A percentile compares a stretch with the other conserved stretches of the same genome.
Conservation (phyloP, 2,113 vertebrate species). For the Tretioscincus oriximinensis region DNA sequence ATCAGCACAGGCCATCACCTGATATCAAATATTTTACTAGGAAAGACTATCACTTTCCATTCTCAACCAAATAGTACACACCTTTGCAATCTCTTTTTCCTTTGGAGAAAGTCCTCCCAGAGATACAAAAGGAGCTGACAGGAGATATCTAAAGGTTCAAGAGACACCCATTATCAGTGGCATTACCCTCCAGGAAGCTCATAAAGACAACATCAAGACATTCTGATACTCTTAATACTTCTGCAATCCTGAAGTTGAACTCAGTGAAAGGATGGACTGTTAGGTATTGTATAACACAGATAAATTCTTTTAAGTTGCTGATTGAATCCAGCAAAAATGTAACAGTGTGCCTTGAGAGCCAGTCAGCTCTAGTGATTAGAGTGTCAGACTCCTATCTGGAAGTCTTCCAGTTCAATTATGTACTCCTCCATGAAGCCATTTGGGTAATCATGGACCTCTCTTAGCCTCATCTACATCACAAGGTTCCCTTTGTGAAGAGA, state of each 20-base stretch:
- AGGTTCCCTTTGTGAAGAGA: too few species aligned
- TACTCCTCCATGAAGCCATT: too few species aligned
- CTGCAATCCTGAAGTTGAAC: not conserved
- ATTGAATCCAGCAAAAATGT: not conserved
- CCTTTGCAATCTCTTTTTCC: not conserved
- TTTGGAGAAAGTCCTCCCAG: slow-evolving; percentile 1
- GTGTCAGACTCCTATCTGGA: too few species aligned
- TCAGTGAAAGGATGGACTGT: not conserved
- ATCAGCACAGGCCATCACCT: not conserved
- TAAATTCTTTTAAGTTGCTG: not conserved
- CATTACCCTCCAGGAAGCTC: not conserved
- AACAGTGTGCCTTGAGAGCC: not conserved
- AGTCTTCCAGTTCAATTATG: too few species aligned
- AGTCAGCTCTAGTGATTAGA: not conserved
- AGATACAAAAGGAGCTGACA: slow-evolving; percentile 3
- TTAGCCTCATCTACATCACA: too few species aligned
- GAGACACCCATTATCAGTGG: not conserved
- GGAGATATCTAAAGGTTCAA: slow-evolving; percentile 6
- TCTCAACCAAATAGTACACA: not conserved
- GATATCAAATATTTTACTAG: not conserved
- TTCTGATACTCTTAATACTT: not conserved
- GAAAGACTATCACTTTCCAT: not conserved
- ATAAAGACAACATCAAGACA: not conserved
- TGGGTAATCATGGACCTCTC: too few species aligned
- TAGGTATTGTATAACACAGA: not conserved